phyloP scores from a whole-genome alignment of 2,888 invertebrate genomes.

The Labia minor region DNA sequence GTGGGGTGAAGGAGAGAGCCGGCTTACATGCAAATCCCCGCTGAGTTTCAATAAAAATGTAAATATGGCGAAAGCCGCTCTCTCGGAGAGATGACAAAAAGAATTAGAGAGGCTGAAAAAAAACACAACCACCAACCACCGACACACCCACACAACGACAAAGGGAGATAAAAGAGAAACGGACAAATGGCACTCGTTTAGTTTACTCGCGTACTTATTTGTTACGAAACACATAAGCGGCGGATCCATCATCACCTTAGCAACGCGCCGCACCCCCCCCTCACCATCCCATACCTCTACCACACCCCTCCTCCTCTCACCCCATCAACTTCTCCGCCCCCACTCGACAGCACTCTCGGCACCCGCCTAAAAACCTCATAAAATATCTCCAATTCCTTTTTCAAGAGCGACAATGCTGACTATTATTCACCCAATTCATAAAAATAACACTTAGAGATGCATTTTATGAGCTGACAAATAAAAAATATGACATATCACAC shows the following conservation, averaged over 20 bases:
- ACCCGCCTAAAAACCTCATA: constrained; percentile 13
- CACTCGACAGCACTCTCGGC: no score
- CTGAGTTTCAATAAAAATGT: constrained; percentile 39
- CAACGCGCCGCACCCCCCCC: not conserved
- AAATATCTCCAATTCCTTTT: not conserved
- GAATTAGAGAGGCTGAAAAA: constrained; percentile 19
- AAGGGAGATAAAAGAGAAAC: not conserved
- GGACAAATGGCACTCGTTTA: constrained; percentile 3
- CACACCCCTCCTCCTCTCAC: not conserved
- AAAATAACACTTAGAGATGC: not conserved
- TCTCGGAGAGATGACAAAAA: constrained; percentile 17
- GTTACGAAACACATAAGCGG: not conserved
- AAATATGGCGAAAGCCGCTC: constrained; percentile 35
- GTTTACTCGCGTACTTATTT: constrained; percentile 3
- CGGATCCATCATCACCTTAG: constrained; percentile 2
- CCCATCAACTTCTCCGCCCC: no score
- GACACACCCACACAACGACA: not conserved
- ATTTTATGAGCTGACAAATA: not conserved
- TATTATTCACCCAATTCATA: constrained; percentile 1
- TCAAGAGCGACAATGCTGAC: not conserved
- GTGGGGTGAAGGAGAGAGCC: not conserved
- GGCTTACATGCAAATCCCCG: constrained; percentile 27
- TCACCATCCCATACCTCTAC: not conserved
- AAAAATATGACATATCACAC: no score
- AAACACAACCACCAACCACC: no score